Evolutionary conservation across 2,888 invertebrate genomes (phyloP), one percentile per base, ranked within the genome.

Genomic region (Tricholauxania praeusta): DNA sequence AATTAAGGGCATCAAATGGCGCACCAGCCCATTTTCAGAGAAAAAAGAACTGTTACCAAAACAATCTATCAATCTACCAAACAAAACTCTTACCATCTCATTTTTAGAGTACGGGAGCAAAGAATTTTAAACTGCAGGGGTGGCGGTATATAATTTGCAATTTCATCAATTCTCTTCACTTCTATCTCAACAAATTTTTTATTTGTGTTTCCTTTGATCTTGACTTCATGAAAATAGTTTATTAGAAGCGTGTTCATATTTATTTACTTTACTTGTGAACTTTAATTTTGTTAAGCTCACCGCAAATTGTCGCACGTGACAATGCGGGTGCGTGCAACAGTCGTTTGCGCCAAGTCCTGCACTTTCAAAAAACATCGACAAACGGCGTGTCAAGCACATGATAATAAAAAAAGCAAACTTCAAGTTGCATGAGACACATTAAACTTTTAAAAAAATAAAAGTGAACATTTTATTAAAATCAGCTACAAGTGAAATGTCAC

Each of bases 181-280:
- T 19, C 12, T 1, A 55, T n/a, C 10, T 55, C 19, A 22, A 57
- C 22, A 57, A 57, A 8, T 57, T 57, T 3, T 57, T 79, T 75
- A 77, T 39, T 39, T 39, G 39, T 39, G 10, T 78, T 76, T 78
- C 70, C 78, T 79, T 79, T 79, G 79, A 79, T 79, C 79, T 79
- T 79, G 79, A 79, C 79, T 79, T 76, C 15, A 73, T 67, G 73
- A 4, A 39, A 39, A 39, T 39, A 39, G 39, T 39, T 39, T 39
- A 39, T 39, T 10, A 7, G 7, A 28, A 57, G 57, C 5, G 47
- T 63, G 48, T n/a, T 12, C 47, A 12, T 63, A 47, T 19, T 48
- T 64, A 19, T 64, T 14, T 51, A 64, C 49, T 49, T 64, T 49
- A 49, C 22, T 57, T 57, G 39, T 39, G 52, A 62, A 62, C 57